phyloP scores from a whole-genome alignment of 2,888 invertebrate species.

The Lutraria lutraria region DNA sequence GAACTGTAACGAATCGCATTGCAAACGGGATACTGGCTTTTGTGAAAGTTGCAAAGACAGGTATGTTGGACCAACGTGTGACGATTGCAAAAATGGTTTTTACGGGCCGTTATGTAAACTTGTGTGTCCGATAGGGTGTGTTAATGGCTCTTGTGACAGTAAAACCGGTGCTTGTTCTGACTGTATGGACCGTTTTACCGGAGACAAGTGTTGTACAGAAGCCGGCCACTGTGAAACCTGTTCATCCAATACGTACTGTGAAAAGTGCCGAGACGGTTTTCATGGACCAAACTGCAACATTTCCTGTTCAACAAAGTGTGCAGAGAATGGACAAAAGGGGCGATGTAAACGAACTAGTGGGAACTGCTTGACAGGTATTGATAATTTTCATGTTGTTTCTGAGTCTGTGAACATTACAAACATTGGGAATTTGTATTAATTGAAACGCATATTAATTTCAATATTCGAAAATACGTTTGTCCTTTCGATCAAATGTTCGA shows the following conservation, averaged over 20 bases:
- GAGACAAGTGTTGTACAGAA: not conserved
- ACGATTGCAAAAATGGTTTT: not conserved
- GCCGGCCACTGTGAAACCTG: not conserved
- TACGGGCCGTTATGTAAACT: not conserved
- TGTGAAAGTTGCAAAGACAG: not conserved
- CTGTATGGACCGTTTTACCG: not conserved
- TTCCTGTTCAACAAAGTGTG: too few relatives aligned
- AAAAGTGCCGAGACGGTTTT: not conserved
- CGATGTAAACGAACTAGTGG: not conserved
- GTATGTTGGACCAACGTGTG: not conserved
- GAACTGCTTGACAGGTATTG: not conserved
- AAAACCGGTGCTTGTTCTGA: not conserved
- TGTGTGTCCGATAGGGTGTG: too few relatives aligned
- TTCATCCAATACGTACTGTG: not conserved
- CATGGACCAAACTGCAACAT: not conserved
- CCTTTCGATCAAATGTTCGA: too few relatives aligned
- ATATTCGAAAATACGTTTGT: too few relatives aligned
- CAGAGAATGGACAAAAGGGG: not conserved
- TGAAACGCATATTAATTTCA: too few relatives aligned
- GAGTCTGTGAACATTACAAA: not conserved
- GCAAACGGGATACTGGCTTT: not conserved
- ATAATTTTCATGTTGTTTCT: not conserved
- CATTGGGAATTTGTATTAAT: too few relatives aligned
- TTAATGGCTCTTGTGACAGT: too few relatives aligned
- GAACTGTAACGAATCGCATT: not conserved